phyloP scores from a whole-genome alignment of 2,113 vertebrate genomes.

The Hystrix brachyura region DNA sequence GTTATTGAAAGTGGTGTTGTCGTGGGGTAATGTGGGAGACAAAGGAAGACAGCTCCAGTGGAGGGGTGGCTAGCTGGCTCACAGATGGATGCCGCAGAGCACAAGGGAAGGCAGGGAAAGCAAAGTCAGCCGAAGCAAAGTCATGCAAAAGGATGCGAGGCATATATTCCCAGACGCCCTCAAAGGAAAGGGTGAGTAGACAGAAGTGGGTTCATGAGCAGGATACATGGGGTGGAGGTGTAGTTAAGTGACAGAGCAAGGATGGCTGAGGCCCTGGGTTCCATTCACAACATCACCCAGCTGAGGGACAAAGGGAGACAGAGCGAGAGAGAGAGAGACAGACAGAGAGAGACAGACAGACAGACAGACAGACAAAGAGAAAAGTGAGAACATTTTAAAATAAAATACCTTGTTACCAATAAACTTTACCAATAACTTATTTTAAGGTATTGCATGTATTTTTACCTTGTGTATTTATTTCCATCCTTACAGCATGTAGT shows the following conservation, averaged over 20 bases:
- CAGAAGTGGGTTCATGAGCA: neutral
- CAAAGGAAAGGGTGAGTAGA: neutral
- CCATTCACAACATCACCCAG: neutral
- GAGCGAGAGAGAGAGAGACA: no score
- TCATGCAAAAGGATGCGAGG: neutral
- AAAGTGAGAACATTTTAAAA: slow-evolving; percentile 29
- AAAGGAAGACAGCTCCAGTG: neutral
- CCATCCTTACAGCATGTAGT: neutral
- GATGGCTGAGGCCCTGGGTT: neutral
- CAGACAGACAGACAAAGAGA: neutral
- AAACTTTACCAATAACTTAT: neutral
- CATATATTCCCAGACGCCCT: neutral
- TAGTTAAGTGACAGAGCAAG: no score
- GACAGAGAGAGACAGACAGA: no score
- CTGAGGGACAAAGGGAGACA: no score
- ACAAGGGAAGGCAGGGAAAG: neutral
- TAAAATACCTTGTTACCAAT: neutral
- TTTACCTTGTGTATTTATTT: slow-evolving; percentile 15
- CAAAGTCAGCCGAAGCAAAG: neutral
- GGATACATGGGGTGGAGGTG: neutral
- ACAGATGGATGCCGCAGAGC: neutral
- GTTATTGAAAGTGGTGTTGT: neutral
- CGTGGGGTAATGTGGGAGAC: neutral
- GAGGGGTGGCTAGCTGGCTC: neutral
- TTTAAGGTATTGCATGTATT: neutral